Conservation (phyloP, 2,888 invertebrate species). For the Muschampia plurimacula region DNA sequence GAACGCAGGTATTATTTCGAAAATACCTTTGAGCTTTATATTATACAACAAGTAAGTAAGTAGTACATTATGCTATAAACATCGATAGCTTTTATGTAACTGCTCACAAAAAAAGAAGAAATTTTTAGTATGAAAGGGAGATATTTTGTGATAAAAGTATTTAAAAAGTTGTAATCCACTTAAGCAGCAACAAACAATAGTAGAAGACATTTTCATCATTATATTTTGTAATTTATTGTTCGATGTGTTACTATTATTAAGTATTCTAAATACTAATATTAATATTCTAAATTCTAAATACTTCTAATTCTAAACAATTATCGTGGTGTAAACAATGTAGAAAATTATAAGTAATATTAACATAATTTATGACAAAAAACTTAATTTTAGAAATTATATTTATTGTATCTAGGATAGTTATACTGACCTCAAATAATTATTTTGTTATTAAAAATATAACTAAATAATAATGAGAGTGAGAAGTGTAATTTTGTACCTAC, state of each 20-base stretch:
- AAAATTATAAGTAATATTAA: no score
- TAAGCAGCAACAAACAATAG: not conserved
- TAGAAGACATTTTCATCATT: no score
- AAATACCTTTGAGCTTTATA: slow-evolving; percentile 35
- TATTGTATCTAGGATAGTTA: not conserved
- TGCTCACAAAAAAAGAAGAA: slow-evolving; percentile 26
- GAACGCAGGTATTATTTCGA: slow-evolving; percentile 49
- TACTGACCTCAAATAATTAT: not conserved
- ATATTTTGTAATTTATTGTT: not conserved
- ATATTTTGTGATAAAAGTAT: not conserved
- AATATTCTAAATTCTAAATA: no score
- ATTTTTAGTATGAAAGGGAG: no score
- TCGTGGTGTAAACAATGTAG: no score
- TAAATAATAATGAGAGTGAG: not conserved
- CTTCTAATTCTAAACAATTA: no score
- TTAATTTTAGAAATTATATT: not conserved
- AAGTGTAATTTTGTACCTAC: not conserved
- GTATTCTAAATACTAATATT: no score
- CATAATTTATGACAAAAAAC: no score
- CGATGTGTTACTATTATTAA: not conserved
- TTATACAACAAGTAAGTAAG: slow-evolving; percentile 9
- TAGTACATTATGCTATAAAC: slow-evolving; percentile 47
- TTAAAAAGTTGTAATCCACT: not conserved
- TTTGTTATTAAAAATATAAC: not conserved
- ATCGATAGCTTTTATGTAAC: slow-evolving; percentile 45